Conservation (phyloP, 2,888 invertebrate species). For the Tetropium fuscum region DNA sequence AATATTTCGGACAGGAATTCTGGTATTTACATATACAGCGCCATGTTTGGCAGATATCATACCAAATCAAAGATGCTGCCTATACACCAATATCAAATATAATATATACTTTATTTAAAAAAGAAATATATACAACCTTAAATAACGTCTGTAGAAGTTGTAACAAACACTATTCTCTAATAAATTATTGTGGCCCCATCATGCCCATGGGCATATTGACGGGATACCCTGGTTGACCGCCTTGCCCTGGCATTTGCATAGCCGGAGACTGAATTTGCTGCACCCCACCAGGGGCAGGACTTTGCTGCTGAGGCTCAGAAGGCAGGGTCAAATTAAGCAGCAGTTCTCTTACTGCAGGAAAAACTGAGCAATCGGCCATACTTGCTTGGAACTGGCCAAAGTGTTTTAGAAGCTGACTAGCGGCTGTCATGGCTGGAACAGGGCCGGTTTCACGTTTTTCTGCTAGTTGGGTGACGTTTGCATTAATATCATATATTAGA, state of each 20-base stretch:
- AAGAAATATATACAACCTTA: neutral
- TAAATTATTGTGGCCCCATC: slow-evolving; percentile 55
- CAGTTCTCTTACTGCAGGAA: slow-evolving; percentile 91
- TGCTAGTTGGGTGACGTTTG: slow-evolving; percentile 88
- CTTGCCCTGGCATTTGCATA: slow-evolving; percentile 70
- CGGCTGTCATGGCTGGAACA: slow-evolving; percentile 73
- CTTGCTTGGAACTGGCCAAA: slow-evolving; percentile 81
- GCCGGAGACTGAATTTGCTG: slow-evolving; percentile 68
- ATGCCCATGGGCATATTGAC: slow-evolving; percentile 65
- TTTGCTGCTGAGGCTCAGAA: slow-evolving; percentile 76
- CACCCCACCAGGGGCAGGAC: slow-evolving; percentile 58
- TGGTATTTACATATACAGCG: too few relatives aligned
- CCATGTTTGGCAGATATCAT: too few relatives aligned
- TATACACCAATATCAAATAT: neutral
- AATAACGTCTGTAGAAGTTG: neutral
- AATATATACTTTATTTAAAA: slow-evolving; percentile 3
- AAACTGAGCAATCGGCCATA: slow-evolving; percentile 86
- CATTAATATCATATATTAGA: slow-evolving; percentile 88
- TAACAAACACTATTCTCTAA: slow-evolving; percentile 1
- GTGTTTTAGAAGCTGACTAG: slow-evolving; percentile 74
- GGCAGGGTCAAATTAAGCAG: slow-evolving; percentile 86
- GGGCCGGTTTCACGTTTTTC: slow-evolving; percentile 81
- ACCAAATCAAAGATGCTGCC: neutral
- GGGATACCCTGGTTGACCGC: slow-evolving; percentile 63
- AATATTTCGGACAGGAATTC: too few relatives aligned